Conservation (phyloP, 2,113 vertebrate genomes). For the Rostratula benghalensis region DNA sequence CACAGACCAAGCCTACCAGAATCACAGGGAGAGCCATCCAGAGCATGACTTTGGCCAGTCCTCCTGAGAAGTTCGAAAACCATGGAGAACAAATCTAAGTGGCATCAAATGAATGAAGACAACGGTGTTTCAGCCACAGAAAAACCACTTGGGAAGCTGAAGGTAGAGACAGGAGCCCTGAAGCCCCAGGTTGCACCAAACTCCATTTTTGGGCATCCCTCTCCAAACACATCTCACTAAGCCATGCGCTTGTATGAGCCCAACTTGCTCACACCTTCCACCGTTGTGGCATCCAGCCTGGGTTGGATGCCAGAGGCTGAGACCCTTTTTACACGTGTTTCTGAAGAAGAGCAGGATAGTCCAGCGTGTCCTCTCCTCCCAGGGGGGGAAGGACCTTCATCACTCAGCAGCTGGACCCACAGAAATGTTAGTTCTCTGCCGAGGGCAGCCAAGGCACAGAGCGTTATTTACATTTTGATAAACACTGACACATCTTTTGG, state of each 20-base stretch:
- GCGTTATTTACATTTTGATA: not conserved
- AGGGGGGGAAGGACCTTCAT: not conserved
- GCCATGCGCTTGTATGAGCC: not conserved
- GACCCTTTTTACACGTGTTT: not conserved
- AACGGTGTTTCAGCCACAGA: not conserved
- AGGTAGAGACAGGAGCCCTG: not conserved
- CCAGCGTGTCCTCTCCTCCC: not conserved
- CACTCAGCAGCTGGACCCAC: not conserved
- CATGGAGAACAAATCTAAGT: not conserved
- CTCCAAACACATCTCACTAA: not conserved
- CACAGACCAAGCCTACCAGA: not conserved
- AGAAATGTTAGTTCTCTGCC: fast-evolving
- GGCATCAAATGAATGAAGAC: fast-evolving
- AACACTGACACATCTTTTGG: not conserved
- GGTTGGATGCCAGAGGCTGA: not conserved
- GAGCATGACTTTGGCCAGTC: fast-evolving
- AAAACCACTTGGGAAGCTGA: not conserved
- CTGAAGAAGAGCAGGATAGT: not conserved
- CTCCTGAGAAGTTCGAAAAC: not conserved
- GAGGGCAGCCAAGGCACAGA: not conserved
- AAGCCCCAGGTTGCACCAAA: not conserved
- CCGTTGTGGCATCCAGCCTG: not conserved
- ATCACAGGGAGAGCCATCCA: fast-evolving
- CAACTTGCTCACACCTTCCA: not conserved
- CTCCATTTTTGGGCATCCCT: not conserved